Evolutionary conservation across 2,113 vertebrate genomes (phyloP).

Genomic region (Leptobrachium ailaonicum): DNA sequence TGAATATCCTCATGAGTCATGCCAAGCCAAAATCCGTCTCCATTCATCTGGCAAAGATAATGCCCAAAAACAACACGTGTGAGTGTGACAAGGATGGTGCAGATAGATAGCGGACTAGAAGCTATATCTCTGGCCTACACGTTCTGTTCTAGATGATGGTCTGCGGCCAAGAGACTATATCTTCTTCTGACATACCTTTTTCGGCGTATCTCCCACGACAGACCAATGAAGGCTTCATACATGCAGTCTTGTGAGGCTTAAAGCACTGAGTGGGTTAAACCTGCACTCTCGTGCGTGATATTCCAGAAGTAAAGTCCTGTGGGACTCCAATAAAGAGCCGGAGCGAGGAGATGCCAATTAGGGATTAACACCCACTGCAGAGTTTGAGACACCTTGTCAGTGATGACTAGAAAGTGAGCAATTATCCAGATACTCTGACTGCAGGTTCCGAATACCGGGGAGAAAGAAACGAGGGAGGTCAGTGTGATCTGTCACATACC

Average conservation of each 20-base stretch:
- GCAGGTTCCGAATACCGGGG: conserved; percentile 17
- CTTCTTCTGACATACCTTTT: too few species aligned
- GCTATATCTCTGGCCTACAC: too few species aligned
- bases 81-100: too few species aligned
- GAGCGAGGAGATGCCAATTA: conserved; percentile 38
- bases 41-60: too few species aligned
- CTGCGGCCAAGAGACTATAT: too few species aligned
- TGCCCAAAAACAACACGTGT: too few species aligned
- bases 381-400: conserved; percentile 36
- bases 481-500: background rate
- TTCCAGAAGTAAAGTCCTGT: conserved; percentile 3
- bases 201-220: too few species aligned
- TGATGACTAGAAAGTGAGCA: conserved; percentile 21
- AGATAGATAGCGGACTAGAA: too few species aligned
- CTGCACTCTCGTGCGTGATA: background rate
- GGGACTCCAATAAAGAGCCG: conserved; percentile 25
- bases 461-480: background rate
- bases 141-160: too few species aligned
- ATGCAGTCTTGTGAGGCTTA: background rate
- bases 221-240: too few species aligned
- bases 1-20: too few species aligned
- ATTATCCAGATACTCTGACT: conserved; percentile 27
- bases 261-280: conserved; percentile 18
- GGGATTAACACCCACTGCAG: conserved; percentile 35
- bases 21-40: too few species aligned